Evolutionary conservation across 2,888 invertebrate genomes (phyloP), one percentile per base, ranked within the genome.

Genomic region (Lepidocyrtinus sp.): DNA sequence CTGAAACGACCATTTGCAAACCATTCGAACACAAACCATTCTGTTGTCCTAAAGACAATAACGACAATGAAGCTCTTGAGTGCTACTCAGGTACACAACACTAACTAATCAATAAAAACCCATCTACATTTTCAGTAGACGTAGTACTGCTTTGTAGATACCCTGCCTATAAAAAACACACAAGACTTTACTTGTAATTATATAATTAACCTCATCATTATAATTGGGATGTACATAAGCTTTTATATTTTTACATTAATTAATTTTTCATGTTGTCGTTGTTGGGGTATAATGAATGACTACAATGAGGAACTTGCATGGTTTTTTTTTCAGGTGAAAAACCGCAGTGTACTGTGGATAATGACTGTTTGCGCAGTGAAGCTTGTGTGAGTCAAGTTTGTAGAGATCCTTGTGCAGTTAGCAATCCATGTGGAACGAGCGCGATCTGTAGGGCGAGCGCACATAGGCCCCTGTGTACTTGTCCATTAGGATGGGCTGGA

Each of bases 401-500:
- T 87, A 92, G 94, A 88, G 92, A 95, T 87, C 96, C 96, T 0
- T 97, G 96, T 88, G 90, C 92, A 0, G 91, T 93, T 21, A 92
- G 91, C 62, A 93, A 94, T 87, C 94, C 94, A 1, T 97, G 97
- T 88, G 96, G 95, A 67, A 90, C 92, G 9, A 93, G 94, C 82
- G 95, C 96, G 0, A 91, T 94, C 84, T 97, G 97, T 87, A 91
- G 92, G 19, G 93, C 94, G 0, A 90, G 91, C 62, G 91, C 93
- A 86, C 96, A 95, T 88, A 92, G 95, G 85, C 95, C 96, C 2
- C 92, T 92, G 21, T 97, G 97, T 89, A 92, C 91, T 87, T 97
- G 97, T 88, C 94, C 94, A 19, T 92, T 93, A 67, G 95, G 94
- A 83, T 95, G 94, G 90, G 95, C 95, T 70, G 97, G 97, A 82